Evolutionary conservation across 2,888 invertebrate genomes (phyloP).

Genomic region (Trachelus troglodyta): DNA sequence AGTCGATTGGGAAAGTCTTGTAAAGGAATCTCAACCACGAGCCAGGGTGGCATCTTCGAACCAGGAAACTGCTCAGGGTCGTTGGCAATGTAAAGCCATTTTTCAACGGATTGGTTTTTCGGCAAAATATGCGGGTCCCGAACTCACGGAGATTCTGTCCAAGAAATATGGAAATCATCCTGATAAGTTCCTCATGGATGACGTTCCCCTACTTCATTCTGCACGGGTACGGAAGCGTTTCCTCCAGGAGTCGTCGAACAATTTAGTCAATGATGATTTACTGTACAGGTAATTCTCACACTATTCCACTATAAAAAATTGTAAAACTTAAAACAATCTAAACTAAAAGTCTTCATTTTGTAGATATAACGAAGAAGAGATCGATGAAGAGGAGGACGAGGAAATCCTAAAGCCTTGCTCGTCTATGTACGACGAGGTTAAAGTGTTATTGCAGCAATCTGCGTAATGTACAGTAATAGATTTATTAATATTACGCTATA

Average conservation of each 20-base stretch:
- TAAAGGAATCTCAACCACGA: slow-evolving; percentile 79
- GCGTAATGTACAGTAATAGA: slow-evolving; percentile 27
- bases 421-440: slow-evolving; percentile 69
- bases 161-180: slow-evolving; percentile 52
- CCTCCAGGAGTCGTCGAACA: slow-evolving; percentile 42
- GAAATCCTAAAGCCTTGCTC: slow-evolving; percentile 63
- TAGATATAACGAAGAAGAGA: slow-evolving; percentile 52
- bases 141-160: slow-evolving; percentile 67
- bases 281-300: slow-evolving; percentile 48
- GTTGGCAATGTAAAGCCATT: slow-evolving; percentile 85
- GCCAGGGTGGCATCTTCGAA: slow-evolving; percentile 46
- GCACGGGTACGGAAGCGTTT: slow-evolving; percentile 48
- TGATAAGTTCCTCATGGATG: slow-evolving; percentile 47
- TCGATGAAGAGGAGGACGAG: slow-evolving; percentile 54
- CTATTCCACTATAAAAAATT: background rate
- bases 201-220: slow-evolving; percentile 59
- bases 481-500: background rate
- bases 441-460: slow-evolving; percentile 68
- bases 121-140: slow-evolving; percentile 79
- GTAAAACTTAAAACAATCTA: background rate
- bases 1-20: slow-evolving; percentile 94
- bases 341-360: slow-evolving; percentile 21
- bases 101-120: slow-evolving; percentile 86
- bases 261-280: slow-evolving; percentile 49
- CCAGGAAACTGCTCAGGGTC: slow-evolving; percentile 75